Conservation (phyloP, 2,888 invertebrate genomes). For the Octodonta nipae region DNA sequence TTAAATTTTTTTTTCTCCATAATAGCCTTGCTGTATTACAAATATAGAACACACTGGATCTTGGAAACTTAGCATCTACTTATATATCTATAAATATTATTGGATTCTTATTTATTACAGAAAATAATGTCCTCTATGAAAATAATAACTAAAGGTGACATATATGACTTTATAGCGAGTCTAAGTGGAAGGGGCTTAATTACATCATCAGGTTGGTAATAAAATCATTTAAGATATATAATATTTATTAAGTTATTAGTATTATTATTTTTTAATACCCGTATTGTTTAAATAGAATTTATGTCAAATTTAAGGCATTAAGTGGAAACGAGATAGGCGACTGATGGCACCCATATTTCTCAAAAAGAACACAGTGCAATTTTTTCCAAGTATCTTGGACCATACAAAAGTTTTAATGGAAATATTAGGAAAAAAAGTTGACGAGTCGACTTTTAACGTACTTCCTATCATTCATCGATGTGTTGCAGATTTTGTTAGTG, state of each 20-base stretch:
- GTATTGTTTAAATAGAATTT: not conserved
- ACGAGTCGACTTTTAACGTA: constrained; percentile 15
- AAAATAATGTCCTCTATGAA: constrained; percentile 19
- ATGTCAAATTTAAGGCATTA: constrained; percentile 14
- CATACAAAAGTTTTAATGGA: constrained; percentile 13
- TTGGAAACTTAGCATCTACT: too few species aligned
- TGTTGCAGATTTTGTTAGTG: constrained; percentile 18
- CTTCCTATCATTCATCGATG: constrained; percentile 15
- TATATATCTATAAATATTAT: too few species aligned
- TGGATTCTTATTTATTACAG: constrained; percentile 8
- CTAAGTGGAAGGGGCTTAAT: constrained; percentile 19
- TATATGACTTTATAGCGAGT: constrained; percentile 18
- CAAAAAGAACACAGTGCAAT: constrained; percentile 14
- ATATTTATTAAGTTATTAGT: not conserved
- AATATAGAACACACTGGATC: too few species aligned
- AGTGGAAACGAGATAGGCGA: constrained; percentile 20
- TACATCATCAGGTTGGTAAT: constrained; percentile 17
- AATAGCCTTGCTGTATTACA: too few species aligned
- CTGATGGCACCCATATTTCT: constrained; percentile 18
- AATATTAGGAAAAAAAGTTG: constrained; percentile 10
- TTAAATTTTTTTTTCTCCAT: too few species aligned
- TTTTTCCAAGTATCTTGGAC: constrained; percentile 14
- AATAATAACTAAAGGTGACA: constrained; percentile 17
- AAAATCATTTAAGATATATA: not conserved
- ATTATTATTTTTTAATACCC: not conserved